Conservation (phyloP, 2,888 invertebrate genomes). For the Corbicula japonica region DNA sequence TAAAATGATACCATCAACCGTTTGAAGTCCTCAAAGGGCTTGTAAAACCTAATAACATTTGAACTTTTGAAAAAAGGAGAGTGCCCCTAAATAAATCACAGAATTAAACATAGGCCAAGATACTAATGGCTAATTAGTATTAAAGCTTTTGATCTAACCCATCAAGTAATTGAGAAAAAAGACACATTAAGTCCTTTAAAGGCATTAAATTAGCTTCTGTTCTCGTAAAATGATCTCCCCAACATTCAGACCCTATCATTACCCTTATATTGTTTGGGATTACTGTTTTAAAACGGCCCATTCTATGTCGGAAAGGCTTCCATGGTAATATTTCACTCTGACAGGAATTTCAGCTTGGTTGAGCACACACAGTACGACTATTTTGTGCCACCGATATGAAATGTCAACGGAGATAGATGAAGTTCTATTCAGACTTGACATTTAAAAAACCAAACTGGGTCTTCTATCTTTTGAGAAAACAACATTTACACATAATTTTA, state of each 20-base stretch:
- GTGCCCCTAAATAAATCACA: conserved; percentile 14
- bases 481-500: too few species aligned
- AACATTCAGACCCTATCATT: conserved; percentile 35
- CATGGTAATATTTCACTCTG: conserved; percentile 6
- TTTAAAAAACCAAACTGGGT: too few species aligned
- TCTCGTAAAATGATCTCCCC: conserved; percentile 30
- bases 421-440: neutral
- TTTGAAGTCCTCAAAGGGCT: too few species aligned
- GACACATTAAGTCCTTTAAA: conserved; percentile 8
- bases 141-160: conserved; percentile 17
- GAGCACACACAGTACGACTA: neutral
- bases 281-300: neutral
- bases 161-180: conserved; percentile 23
- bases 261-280: conserved; percentile 19
- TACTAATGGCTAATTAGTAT: conserved; percentile 33
- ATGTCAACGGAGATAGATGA: conserved; percentile 13
- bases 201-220: conserved; percentile 24
- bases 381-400: conserved; percentile 9
- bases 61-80: too few species aligned
- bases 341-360: conserved; percentile 5
- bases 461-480: too few species aligned
- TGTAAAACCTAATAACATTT: too few species aligned
- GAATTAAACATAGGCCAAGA: conserved; percentile 6
- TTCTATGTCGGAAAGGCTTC: neutral
- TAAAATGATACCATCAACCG: too few species aligned